These are phyloP conservation scores for Spisula solida DNA, from an alignment of 2,888 invertebrate species.

Conservation along the genomic window DNA sequence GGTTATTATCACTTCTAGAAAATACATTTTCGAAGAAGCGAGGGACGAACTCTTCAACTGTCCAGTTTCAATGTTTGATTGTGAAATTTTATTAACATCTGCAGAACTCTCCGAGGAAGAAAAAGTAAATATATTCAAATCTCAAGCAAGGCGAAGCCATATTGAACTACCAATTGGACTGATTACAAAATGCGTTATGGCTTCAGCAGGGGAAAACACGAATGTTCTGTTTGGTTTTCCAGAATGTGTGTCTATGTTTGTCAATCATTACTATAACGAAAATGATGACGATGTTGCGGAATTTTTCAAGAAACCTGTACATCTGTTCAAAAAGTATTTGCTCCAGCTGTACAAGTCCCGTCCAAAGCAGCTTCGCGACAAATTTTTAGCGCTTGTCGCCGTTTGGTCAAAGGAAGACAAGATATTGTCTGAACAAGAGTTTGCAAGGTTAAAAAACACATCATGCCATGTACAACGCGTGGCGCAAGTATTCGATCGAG, in stretches of 20 bases:
- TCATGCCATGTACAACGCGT: constrained; percentile 34
- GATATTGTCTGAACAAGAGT: constrained; percentile 22
- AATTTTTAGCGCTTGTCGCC: constrained; percentile 52
- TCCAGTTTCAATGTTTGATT: background rate
- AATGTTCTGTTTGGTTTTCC: constrained; percentile 53
- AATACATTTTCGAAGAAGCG: constrained; percentile 58
- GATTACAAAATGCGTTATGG: constrained; percentile 10
- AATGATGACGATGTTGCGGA: constrained; percentile 27
- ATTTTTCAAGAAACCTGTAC: constrained; percentile 44
- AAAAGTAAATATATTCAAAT: constrained; percentile 33
- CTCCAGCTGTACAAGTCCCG: constrained; percentile 32
- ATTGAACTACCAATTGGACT: background rate
- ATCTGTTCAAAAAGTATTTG: constrained; percentile 40
- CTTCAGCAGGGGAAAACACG: background rate
- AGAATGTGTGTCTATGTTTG: constrained; percentile 48
- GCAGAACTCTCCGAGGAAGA: constrained; percentile 31
- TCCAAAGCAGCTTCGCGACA: constrained; percentile 16
- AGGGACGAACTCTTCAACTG: background rate
- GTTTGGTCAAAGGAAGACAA: constrained; percentile 54
- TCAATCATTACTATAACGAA: constrained; percentile 17
- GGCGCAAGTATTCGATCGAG: constrained; percentile 32
- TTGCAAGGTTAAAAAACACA: background rate
- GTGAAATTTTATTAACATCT: constrained; percentile 6
- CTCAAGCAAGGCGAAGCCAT: constrained; percentile 5
- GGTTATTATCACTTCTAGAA: constrained; percentile 60